Percentiles rank a stretch among this genome's conserved stretches.
phyloP scores from a whole-genome alignment of 2,888 invertebrate species.

The Magallana nippona region DNA sequence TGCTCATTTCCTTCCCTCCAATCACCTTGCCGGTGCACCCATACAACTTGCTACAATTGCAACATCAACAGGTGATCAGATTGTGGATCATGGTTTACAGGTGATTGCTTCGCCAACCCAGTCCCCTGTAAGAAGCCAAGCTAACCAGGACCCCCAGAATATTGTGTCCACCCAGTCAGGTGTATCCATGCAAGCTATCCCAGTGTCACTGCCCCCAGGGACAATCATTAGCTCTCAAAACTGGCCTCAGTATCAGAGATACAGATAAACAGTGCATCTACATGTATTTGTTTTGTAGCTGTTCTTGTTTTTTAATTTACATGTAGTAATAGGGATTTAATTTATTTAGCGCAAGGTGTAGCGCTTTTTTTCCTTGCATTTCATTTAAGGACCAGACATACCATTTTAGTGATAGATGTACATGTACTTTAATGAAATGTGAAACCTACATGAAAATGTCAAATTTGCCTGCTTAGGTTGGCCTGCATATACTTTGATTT shows the following conservation, averaged over 20 bases:
- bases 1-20: conserved; percentile 58
- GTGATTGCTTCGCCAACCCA: conserved; percentile 51
- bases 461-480: no score
- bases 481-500: no score
- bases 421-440: no score
- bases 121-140: conserved; percentile 36
- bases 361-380: no score
- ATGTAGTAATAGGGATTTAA: no score
- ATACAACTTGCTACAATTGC: conserved; percentile 57
- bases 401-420: no score
- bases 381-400: no score
- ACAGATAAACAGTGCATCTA: not conserved
- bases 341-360: no score
- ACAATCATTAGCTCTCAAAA: conserved; percentile 10
- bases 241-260: conserved; percentile 38
- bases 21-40: conserved; percentile 32
- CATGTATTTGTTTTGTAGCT: not conserved
- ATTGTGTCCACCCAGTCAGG: conserved; percentile 37
- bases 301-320: not conserved
- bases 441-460: no score
- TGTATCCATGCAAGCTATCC: conserved; percentile 38
- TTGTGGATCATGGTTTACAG: conserved; percentile 48
- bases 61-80: conserved; percentile 47
- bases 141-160: conserved; percentile 35
- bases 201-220: conserved; percentile 38